phyloP scores from a whole-genome alignment of 2,888 invertebrate species.

The Dioctria linearis region DNA sequence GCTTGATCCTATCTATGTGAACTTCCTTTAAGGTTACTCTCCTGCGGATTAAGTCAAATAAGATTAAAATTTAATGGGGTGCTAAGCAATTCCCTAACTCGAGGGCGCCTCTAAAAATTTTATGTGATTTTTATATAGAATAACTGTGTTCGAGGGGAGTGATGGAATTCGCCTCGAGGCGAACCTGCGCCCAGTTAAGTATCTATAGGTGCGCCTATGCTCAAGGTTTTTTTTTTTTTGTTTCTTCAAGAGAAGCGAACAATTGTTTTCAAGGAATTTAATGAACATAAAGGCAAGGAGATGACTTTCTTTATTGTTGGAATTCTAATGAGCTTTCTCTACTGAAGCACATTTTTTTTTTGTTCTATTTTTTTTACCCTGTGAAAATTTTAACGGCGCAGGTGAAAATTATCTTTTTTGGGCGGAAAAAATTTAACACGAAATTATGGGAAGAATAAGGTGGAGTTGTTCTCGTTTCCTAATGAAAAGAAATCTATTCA shows the following conservation, averaged over 20 bases:
- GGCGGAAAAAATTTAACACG: no score
- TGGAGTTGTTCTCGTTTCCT: no score
- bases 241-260: background rate
- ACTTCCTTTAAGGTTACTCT: background rate
- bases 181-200: background rate
- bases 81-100: slow-evolving; percentile 25
- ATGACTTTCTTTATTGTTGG: background rate
- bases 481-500: no score
- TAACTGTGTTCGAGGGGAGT: background rate
- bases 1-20: background rate
- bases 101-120: slow-evolving; percentile 9
- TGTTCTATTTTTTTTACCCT: no score
- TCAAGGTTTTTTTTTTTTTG: no score
- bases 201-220: no score
- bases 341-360: no score
- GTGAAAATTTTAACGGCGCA: no score
- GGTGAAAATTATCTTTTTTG: no score
- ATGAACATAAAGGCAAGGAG: slow-evolving; percentile 32
- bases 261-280: slow-evolving; percentile 35
- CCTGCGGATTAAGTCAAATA: slow-evolving; percentile 34
- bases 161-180: no score
- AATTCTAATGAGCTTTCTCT: no score
- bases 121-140: slow-evolving; percentile 6
- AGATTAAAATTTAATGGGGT: slow-evolving; percentile 45
- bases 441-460: no score